Evolutionary conservation across 2,888 invertebrate genomes (phyloP), one percentile per base, ranked within the genome.

Genomic region (Chaitophorus viminalis): DNA sequence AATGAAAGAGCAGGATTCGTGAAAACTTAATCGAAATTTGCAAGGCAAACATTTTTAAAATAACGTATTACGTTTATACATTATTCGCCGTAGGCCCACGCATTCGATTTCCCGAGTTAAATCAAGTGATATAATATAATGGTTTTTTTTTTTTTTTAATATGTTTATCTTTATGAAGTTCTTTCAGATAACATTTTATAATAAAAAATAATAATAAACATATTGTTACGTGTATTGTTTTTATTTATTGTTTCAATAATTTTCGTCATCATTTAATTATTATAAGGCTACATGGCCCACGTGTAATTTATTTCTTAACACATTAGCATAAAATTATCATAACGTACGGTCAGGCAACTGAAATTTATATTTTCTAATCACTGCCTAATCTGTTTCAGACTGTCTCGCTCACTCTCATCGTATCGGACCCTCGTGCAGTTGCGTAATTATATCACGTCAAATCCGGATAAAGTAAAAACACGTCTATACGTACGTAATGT

Each of bases 341-440:
- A 78, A 54, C 33, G 5, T 25, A 33, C 25, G 54, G 77, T 21
- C 33, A 54, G 6, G 31, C 25, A 25, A 54, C 33, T 54, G 2
- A 33, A 25, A 8, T 60, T 60, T 77, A 54, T 14, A 25, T 52
- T 77, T 52, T 9, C 25, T 77, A 31, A 31, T 77, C 54, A 21
- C 77, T 46, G 21, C 31, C 76, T 77, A 76, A 52, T 77, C 46
- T 52, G 52, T 77, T 52, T 77, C 31, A 18, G 21, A 52, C 46
- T 25, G 25, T 25, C 21, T 54, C 60, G 21, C 60, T 25, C 60
- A 25, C 6, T 25, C 60, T 25, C 60, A 3, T 25, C 60, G 60
- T 21, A 21, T 25, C 11, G 60, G 1, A 25, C 60, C 25, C 60
- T 21, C 60, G 60, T 60, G 25, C 60, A 25, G 25, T 3, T 25